Percentiles rank a stretch among this genome's conserved stretches.
Conservation (phyloP, 2,113 vertebrate species). For the Fulica atra region DNA sequence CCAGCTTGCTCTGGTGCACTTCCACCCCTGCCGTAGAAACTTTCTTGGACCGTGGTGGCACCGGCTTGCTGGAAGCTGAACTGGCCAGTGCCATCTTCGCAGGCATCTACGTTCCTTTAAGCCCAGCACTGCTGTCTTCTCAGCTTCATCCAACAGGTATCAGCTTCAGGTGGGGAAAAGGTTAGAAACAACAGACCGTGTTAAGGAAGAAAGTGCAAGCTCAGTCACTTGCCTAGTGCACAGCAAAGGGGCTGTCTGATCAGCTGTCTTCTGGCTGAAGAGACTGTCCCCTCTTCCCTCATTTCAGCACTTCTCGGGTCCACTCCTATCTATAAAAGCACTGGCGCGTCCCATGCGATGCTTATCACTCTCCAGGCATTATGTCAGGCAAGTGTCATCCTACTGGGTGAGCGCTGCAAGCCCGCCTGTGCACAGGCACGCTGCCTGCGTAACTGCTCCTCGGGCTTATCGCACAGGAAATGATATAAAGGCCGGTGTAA, state of each 20-base stretch:
- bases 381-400: conserved; percentile 52
- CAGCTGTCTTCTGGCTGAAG: neutral
- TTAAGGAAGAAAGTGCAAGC: neutral
- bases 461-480: conserved; percentile 67
- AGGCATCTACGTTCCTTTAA: neutral
- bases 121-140: neutral
- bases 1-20: conserved; percentile 77
- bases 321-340: neutral
- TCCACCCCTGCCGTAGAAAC: conserved; percentile 60
- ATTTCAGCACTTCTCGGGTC: neutral
- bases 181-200: neutral
- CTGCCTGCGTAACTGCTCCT: neutral
- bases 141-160: neutral
- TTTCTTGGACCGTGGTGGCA: neutral
- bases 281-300: neutral
- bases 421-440: neutral
- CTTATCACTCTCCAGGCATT: neutral
- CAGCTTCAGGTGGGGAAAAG: neutral
- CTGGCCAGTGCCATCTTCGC: neutral
- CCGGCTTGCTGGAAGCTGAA: neutral
- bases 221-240: neutral
- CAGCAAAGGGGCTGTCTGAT: neutral
- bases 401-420: neutral
- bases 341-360: neutral
- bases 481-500: neutral